phyloP scores from a whole-genome alignment of 2,113 vertebrate species.

The Cisticola juncidis region DNA sequence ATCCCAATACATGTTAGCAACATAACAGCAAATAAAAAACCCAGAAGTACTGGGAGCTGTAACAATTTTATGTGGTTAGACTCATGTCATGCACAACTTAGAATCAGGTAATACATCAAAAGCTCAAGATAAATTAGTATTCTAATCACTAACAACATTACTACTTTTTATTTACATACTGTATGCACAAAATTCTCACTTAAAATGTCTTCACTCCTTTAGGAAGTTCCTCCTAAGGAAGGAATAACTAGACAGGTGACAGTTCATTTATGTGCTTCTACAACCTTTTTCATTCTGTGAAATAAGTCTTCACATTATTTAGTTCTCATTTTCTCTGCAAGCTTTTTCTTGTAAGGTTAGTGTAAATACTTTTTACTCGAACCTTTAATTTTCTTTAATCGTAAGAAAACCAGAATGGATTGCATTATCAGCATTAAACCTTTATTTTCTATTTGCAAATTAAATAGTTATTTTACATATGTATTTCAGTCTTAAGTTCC shows the following conservation, averaged over 20 bases:
- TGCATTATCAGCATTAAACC: not conserved
- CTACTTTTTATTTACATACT: not conserved
- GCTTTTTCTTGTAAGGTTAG: not conserved
- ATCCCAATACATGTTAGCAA: not conserved
- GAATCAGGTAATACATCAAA: not conserved
- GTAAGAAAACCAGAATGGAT: not conserved
- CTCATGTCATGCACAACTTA: not conserved
- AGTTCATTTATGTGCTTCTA: not conserved
- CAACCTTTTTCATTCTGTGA: not conserved
- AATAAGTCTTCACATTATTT: not conserved
- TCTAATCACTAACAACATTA: not conserved
- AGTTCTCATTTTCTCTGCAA: not conserved
- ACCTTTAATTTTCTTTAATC: not conserved
- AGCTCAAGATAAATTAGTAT: not conserved
- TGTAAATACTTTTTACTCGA: not conserved
- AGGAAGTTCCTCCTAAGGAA: not conserved
- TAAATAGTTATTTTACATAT: not conserved
- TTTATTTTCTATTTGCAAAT: not conserved
- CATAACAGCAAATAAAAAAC: not conserved
- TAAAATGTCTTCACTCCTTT: not conserved
- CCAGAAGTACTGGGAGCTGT: not conserved
- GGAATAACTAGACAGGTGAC: not conserved
- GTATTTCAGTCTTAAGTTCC: not conserved
- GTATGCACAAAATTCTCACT: not conserved
- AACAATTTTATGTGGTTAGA: not conserved